Percentiles rank a stretch among this genome's conserved stretches.
phyloP scores from a whole-genome alignment of 1,140 invertebrate genomes.

The Cyphomyrmex costatus region DNA sequence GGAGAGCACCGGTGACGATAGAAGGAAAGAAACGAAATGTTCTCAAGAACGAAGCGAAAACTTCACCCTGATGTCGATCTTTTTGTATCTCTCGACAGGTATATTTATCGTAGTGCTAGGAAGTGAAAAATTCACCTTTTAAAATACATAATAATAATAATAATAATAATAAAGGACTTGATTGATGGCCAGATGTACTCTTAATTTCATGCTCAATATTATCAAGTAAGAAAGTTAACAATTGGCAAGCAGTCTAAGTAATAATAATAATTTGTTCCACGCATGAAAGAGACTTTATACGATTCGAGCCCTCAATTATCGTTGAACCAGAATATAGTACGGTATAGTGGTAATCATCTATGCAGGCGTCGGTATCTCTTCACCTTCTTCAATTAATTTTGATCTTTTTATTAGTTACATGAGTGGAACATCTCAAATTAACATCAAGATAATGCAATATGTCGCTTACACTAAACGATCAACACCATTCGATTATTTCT shows the following conservation, averaged over 20 bases:
- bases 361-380: not conserved
- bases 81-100: constrained; percentile 70
- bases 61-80: constrained; percentile 84
- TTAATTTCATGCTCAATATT: not conserved
- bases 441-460: not conserved
- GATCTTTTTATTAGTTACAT: not conserved
- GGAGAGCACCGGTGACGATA: constrained; percentile 65
- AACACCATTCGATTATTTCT: not conserved
- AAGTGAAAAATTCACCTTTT: constrained; percentile 32
- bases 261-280: not conserved
- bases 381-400: not conserved
- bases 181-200: not conserved
- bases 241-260: not conserved
- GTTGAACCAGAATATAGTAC: not conserved
- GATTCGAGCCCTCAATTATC: not conserved
- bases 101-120: constrained; percentile 12
- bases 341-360: not conserved
- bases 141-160: constrained; percentile 4
- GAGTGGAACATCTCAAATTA: not conserved
- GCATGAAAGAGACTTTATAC: not conserved
- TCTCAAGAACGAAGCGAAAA: constrained; percentile 78
- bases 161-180: not conserved
- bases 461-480: constrained; percentile 67
- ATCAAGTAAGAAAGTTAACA: not conserved
- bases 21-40: constrained; percentile 72